Base-by-base conservation (phyloP, 2,113 vertebrate genomes). In the Lepus timidus region DNA sequence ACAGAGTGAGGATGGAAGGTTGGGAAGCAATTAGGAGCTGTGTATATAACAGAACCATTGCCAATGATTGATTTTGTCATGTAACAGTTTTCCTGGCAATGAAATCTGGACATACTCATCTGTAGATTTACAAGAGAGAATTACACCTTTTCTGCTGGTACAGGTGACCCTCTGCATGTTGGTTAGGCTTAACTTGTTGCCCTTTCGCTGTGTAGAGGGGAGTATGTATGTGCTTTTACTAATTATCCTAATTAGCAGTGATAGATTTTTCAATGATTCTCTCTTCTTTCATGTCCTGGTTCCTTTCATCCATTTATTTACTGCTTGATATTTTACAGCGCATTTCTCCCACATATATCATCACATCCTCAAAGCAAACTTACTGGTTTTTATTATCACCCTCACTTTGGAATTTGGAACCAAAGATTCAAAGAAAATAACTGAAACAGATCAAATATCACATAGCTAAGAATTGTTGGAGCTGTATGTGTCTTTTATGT, bases 281-380 rank as follows among this genome's bases (percentile, higher is more conserved):
- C 9, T 22, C 1, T 85, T 88, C 49, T 73, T 93, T 91, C 61
- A 51, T 74, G 4, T 67, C 62, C 51, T 91, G n/a, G 6, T 75
- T 22, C 17, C 75, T 73, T 84, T 62, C 31, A 76, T 58, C 36
- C 16, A 49, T 83, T 85, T 83, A 73, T 52, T 84, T 90, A 25
- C 68, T 71, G 58, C 23, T 75, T 82, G n/a, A 74, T 33, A 78
- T 76, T 84, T 94, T 78, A 81, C 10, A 86, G 31, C 92, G 19
- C 2, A 85, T 31, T 79, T 76, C 13, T 93, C 4, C 10, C 11
- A 68, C 4, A 84, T 58, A 49, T 8, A 75, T 29, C 49, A 87
- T 70, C 13, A 36, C n/a, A 88, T 84, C 75, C 4, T 94, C 44
- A 94, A 88, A 92, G 52, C 23, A 84, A 92, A 49, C 9, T 65